Evolutionary conservation across 2,797 vertebrate species (phyloP), one percentile per base, ranked within the genome.

Genomic region (Eulemur rubriventer): DNA sequence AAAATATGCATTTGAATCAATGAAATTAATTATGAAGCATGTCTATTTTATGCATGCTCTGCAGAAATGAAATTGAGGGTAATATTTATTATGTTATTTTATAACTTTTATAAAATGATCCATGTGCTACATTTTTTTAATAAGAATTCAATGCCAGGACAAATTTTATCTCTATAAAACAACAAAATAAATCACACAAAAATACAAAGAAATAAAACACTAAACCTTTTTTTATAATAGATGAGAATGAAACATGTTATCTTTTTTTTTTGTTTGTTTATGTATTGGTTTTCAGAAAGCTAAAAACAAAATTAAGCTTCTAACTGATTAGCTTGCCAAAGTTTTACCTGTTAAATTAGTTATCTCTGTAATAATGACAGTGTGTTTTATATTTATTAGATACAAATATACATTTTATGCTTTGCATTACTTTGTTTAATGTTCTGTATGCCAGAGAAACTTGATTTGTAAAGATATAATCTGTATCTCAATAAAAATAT

Each of bases 21-120:
- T 80, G 52, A 72, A 84, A 90, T 92, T 70, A 76, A 92, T 84
- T 70, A 84, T 72, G 92, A 95, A 92, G 4, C 33, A 72, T 48
- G 30, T 91, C n/a, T 70, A n/a, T 86, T 89, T 94, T 83, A 70
- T 70, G 48, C 43, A 92, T 80, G n/a, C 22, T 70, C 59, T 84
- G 59, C 13, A 92, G 75, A 94, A 88, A 84, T 89, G 91, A 90
- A 96, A 87, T 33, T 75, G n/a, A 94, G 9, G 43, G 63, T 76
- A 89, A 80, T 87, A 22, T 70, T 90, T 87, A 80, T 81, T 70
- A 83, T 80, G 72, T 59, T 92, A 82, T 24, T 90, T 94, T 88
- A 81, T 72, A 61, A 83, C 61, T 93, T 95, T 88, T 93, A 80
- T 89, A 94, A 89, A 91, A 72, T 33, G 57, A 90, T 20, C 86